Percentiles rank a stretch among this genome's conserved stretches.
Conservation (phyloP, 2,888 invertebrate species). For the Diaphora mendica region DNA sequence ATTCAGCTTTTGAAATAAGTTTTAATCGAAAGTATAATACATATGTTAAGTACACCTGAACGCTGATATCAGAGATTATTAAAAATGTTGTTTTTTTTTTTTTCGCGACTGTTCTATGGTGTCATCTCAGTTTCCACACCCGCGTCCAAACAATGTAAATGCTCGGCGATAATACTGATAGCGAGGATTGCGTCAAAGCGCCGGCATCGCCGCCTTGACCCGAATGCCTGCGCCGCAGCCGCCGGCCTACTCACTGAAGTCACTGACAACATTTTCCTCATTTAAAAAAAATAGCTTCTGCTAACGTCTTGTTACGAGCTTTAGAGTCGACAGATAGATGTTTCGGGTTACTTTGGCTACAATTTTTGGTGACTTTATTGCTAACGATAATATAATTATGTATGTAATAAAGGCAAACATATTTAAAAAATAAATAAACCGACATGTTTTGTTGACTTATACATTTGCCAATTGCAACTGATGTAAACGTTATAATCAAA, state of each 20-base stretch:
- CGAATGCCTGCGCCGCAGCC: constrained; percentile 58
- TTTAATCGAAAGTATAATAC: not conserved
- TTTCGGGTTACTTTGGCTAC: not conserved
- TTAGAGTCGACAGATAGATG: constrained; percentile 15
- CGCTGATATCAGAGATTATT: not conserved
- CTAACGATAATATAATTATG: not conserved
- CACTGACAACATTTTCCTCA: constrained; percentile 52
- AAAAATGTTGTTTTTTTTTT: not conserved
- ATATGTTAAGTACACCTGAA: not conserved
- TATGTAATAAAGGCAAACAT: not conserved
- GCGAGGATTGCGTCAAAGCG: constrained; percentile 73
- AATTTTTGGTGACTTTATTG: not conserved
- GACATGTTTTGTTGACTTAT: not conserved
- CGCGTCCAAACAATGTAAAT: constrained; percentile 31
- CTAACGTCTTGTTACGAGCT: constrained; percentile 16
- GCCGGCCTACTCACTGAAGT: constrained; percentile 48
- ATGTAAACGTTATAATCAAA: not conserved
- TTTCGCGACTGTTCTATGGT: not conserved
- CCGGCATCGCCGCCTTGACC: constrained; percentile 73
- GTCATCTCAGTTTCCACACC: constrained; percentile 18
- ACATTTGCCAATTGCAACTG: not conserved
- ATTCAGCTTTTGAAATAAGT: constrained; percentile 18
- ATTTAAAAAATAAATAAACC: not conserved
- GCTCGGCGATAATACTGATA: constrained; percentile 50
- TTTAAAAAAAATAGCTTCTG: constrained; percentile 36